Base-by-base conservation (phyloP, 2,113 vertebrate species). In the Pteropus alecto region DNA sequence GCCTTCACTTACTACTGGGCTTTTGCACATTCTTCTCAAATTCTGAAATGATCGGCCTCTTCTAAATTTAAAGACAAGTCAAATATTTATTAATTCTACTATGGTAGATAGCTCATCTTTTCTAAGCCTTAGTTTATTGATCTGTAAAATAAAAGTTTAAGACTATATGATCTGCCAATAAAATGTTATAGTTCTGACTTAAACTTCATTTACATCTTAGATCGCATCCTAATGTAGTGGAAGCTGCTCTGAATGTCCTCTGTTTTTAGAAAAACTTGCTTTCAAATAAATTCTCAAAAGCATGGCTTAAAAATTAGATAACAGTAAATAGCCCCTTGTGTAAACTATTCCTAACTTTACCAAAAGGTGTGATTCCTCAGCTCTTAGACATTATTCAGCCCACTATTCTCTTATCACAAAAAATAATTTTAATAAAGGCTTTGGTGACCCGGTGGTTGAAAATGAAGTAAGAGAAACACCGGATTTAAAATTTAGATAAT, bases 401-500 rank as follows among this genome's bases (percentile, higher is more conserved):
- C 28, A 13, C 33, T 67, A 8, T 4, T 73, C 22, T 85, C 26
- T 46, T 24, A 68, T 8, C 18, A 92, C 5, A 43, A 78, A 18
- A 38, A n/a, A 33, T 3, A 71, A 21, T 76, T 74, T 73, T 78
- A 48, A 93, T 30, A 65, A 96, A 84, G 9, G 19, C 24, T 77
- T 85, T 35, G 13, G 28, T 67, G 48, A 78, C 28, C 26, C 77
- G 8, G 51, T 46, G 10, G 33, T 26, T 73, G n/a, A n/a, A 95
- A 86, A 60, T 0, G 48, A 15, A 12, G 11, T 54, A n/a, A 84
- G 7, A 24, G 35, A 14, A 93, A 90, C 65, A 67, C 7, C 9
- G 9, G 16, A 28, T 83, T 95, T 96, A 68, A 85, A 81, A 93
- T 65, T 86, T 76, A 92, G 24, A 70, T 63, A 46, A 84, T n/a